Evolutionary conservation across 2,797 vertebrate species (phyloP), one percentile per base, ranked within the genome.

Genomic region (Centroberyx gerrardi): DNA sequence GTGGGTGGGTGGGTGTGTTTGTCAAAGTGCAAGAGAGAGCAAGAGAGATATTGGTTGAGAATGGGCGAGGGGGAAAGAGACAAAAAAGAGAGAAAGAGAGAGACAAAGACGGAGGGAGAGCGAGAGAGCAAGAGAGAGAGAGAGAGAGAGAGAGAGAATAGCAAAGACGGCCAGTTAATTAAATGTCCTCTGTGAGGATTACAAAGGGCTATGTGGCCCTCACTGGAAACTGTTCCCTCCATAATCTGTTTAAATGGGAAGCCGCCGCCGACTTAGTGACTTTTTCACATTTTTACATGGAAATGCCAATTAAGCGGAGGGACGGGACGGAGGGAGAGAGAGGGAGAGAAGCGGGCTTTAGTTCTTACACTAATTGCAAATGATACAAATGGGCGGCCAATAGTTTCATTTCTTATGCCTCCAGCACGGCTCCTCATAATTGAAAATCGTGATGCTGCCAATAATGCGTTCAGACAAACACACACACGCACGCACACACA

Each of bases 121-220:
- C 66, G 27, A 67, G 72, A 56, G 17, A 68, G 7, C 63, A 42
- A 51, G 17, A 49, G 12, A 49, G 12, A 38, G 5, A 56, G 14
- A 52, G 17, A 10, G 29, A 6, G 15, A 48, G 51, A 61, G 8
- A 72, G 40, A 46, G 62, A 79, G 56, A 82, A 71, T 62, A 52
- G 83, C 17, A 71, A 82, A 82, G 83, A 75, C 66, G 73, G 63
- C 81, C 73, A 79, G 90, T 88, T 93, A 94, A 95, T 94, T 93
- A 93, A 94, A 93, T 91, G 90, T 87, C 89, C 87, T 90, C 85
- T 83, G 83, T 87, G 85, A 89, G 87, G 91, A 94, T 94, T 94
- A 94, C 88, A 88, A 92, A 90, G 83, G 78, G 74, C 82, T 89
- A 90, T 90, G 90, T 91, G 86, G 88, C 80, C 77, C 84, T 81